phyloP scores from a whole-genome alignment of 35 echinoderm and acorn worm species.

The Anneissia japonica region DNA sequence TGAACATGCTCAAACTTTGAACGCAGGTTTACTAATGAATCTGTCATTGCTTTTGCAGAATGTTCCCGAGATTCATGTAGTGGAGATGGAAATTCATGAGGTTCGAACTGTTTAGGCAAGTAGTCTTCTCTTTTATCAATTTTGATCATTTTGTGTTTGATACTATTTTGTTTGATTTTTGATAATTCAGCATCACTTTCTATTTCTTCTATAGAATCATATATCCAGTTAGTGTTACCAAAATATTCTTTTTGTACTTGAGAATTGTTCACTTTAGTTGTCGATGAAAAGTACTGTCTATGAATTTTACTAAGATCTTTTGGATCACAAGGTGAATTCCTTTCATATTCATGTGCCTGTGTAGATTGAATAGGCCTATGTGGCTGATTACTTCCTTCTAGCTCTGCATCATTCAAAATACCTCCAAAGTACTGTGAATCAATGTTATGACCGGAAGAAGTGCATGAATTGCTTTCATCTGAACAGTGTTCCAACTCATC shows the following conservation, averaged over 20 bases:
- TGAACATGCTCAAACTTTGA: conserved; percentile 9
- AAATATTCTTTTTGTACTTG: not conserved
- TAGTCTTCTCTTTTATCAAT: not conserved
- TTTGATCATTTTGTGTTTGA: not conserved
- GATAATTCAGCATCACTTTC: not conserved
- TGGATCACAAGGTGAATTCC: not conserved
- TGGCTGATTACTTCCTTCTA: not conserved
- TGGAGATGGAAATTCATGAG: conserved; percentile 31
- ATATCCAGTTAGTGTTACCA: not conserved
- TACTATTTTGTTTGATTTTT: conserved; percentile 16
- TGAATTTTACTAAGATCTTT: conserved; percentile 50
- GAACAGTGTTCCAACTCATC: too few species aligned
- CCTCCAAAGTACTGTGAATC: not conserved
- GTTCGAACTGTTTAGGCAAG: conserved; percentile 9
- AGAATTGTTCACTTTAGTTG: not conserved
- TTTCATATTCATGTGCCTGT: too few species aligned
- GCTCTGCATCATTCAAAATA: not conserved
- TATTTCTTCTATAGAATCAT: not conserved
- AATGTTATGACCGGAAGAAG: not conserved
- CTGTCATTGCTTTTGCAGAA: conserved; percentile 8
- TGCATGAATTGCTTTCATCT: too few species aligned
- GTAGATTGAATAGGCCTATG: too few species aligned
- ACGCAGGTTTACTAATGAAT: conserved; percentile 5
- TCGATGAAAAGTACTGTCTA: conserved; percentile 53
- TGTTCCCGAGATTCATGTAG: conserved; percentile 9